Conservation (phyloP, 2,888 invertebrate genomes). For the Cacoxenus indagator region DNA sequence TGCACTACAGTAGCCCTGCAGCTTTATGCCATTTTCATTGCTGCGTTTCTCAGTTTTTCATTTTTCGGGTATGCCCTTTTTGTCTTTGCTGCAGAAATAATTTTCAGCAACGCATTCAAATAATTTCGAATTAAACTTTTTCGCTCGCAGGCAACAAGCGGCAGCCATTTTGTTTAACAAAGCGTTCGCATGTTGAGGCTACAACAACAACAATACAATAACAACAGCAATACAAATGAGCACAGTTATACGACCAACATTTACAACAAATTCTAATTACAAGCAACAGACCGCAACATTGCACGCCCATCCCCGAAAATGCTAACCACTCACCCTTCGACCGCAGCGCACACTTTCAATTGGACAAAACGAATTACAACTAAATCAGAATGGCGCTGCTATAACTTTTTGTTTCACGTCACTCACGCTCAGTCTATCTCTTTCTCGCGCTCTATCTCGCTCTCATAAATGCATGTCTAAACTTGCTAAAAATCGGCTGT, state of each 20-base stretch:
- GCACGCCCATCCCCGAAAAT: neutral
- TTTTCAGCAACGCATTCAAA: conserved; percentile 52
- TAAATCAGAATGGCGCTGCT: too few species aligned
- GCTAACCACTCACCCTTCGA: too few species aligned
- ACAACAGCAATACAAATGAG: neutral
- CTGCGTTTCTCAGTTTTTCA: neutral
- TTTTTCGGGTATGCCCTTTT: too few species aligned
- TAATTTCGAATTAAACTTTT: conserved; percentile 57
- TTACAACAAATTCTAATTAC: conserved; percentile 1
- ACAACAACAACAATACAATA: neutral
- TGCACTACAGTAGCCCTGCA: neutral
- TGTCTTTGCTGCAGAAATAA: neutral
- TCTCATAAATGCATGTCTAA: neutral
- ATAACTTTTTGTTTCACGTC: too few species aligned
- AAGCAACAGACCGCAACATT: neutral
- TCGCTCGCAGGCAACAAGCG: conserved; percentile 5
- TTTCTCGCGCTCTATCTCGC: too few species aligned
- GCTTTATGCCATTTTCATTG: neutral
- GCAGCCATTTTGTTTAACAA: conserved; percentile 2
- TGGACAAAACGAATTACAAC: too few species aligned
- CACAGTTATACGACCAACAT: neutral
- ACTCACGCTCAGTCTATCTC: too few species aligned
- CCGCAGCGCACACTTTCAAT: neutral
- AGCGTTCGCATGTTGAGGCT: neutral
- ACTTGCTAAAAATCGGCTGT: neutral